Evolutionary conservation across 2,888 invertebrate genomes (phyloP).

Genomic region (Aradus depressus): DNA sequence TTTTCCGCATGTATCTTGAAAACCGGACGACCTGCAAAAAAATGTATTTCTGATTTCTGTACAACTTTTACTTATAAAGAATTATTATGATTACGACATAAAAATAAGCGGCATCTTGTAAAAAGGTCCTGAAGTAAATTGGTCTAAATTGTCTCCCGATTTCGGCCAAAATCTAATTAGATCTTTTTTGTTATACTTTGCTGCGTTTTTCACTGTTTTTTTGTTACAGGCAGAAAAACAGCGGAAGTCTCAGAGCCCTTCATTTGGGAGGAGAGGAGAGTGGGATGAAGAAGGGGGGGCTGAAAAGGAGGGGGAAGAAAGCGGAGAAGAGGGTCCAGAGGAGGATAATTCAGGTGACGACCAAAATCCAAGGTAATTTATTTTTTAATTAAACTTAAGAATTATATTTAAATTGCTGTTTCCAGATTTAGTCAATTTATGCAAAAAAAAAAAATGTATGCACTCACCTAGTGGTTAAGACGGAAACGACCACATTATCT

Average conservation of each 20-base stretch:
- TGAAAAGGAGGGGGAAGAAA: slow-evolving; percentile 29
- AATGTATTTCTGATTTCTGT: too few relatives aligned
- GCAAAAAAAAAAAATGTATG: not conserved
- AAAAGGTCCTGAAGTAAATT: too few relatives aligned
- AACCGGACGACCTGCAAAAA: too few relatives aligned
- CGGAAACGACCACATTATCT: too few relatives aligned
- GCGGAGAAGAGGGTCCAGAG: slow-evolving; percentile 30
- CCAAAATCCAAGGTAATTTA: slow-evolving; percentile 24
- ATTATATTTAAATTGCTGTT: not conserved
- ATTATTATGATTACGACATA: too few relatives aligned
- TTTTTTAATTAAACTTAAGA: slow-evolving; percentile 4
- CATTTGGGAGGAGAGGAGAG: slow-evolving; percentile 36
- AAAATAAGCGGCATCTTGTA: too few relatives aligned
- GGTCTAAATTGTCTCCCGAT: too few relatives aligned
- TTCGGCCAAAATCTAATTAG: too few relatives aligned
- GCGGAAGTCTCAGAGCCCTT: slow-evolving; percentile 46
- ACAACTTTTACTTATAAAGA: too few relatives aligned
- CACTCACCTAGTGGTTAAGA: too few relatives aligned
- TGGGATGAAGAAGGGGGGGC: slow-evolving; percentile 48
- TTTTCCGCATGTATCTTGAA: too few relatives aligned
- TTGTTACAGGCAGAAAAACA: slow-evolving; percentile 41
- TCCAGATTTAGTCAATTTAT: not conserved
- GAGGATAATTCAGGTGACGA: slow-evolving; percentile 30
- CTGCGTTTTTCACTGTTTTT: not conserved
- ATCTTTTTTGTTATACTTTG: too few relatives aligned